Percentiles rank a stretch among this genome's conserved stretches.
phyloP scores from a whole-genome alignment of 2,113 vertebrate genomes.

The Ptilonorhynchus violaceus region DNA sequence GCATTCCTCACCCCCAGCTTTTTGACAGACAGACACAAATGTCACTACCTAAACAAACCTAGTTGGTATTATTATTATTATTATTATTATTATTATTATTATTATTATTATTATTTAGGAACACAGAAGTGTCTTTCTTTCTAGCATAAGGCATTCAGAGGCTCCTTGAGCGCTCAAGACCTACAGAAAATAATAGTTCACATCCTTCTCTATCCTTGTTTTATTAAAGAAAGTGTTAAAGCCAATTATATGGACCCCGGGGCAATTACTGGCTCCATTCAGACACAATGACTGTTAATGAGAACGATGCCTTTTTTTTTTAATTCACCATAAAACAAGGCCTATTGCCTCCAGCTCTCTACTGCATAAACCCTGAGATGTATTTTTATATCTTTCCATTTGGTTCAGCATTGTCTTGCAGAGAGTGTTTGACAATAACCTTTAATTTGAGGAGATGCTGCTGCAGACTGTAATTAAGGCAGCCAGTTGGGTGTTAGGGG shows the following conservation, averaged over 20 bases:
- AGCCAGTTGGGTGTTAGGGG: not conserved
- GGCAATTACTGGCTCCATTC: not conserved
- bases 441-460: constrained; percentile 13
- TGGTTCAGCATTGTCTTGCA: not conserved
- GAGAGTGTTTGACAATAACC: not conserved
- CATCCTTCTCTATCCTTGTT: not conserved
- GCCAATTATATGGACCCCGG: not conserved
- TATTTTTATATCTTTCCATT: constrained; percentile 6
- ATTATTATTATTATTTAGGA: not conserved
- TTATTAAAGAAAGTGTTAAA: not conserved
- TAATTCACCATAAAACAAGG: not conserved
- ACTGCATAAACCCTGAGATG: not conserved
- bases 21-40: not conserved
- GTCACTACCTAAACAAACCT: not conserved
- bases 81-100: not conserved
- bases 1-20: not conserved
- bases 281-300: not conserved
- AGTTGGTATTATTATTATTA: not conserved
- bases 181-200: not conserved
- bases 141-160: not conserved
- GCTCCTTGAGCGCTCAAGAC: not conserved
- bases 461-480: constrained; percentile 27
- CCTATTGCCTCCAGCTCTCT: not conserved
- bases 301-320: not conserved
- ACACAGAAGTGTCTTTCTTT: not conserved